A percentile compares a stretch with the other conserved stretches of the same genome.
phyloP scores from a whole-genome alignment of 2,113 vertebrate species.

The Takifugu flavidus region DNA sequence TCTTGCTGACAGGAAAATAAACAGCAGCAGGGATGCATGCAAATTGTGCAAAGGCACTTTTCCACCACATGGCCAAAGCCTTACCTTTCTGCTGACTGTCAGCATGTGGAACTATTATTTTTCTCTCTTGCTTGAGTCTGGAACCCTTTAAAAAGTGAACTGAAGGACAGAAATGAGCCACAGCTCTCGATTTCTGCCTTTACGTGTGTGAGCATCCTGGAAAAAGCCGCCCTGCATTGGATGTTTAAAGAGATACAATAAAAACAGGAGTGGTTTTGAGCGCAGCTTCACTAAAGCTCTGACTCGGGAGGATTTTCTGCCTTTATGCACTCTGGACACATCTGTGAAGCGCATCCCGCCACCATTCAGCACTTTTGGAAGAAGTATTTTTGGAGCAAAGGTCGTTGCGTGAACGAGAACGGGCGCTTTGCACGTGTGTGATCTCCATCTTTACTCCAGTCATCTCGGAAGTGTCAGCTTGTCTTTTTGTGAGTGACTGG shows the following conservation, averaged over 20 bases:
- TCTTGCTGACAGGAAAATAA: constrained; percentile 42
- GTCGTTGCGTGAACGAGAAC: not conserved
- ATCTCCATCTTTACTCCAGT: constrained; percentile 19
- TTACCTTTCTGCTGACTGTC: not conserved
- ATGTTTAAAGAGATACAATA: too few relatives aligned
- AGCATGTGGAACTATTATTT: not conserved
- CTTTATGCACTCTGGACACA: too few relatives aligned
- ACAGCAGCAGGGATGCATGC: constrained; percentile 14
- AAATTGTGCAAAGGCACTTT: not conserved
- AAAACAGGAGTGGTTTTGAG: too few relatives aligned
- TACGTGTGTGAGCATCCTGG: too few relatives aligned
- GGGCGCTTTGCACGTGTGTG: constrained; percentile 6
- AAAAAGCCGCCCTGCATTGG: too few relatives aligned
- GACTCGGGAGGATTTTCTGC: too few relatives aligned
- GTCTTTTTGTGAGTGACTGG: constrained; percentile 13
- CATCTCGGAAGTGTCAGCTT: constrained; percentile 19
- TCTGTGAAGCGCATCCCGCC: too few relatives aligned
- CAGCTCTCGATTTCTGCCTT: not conserved
- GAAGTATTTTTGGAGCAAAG: too few relatives aligned
- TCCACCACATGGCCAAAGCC: too few relatives aligned
- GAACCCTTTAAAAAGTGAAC: not conserved
- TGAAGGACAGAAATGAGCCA: not conserved
- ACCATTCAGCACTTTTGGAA: too few relatives aligned
- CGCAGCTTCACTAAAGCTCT: too few relatives aligned
- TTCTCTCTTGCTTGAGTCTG: not conserved